A percentile compares a stretch with the other conserved stretches of the same genome.
Conservation (phyloP, 2,797 vertebrate species). For the Apogon talboti region DNA sequence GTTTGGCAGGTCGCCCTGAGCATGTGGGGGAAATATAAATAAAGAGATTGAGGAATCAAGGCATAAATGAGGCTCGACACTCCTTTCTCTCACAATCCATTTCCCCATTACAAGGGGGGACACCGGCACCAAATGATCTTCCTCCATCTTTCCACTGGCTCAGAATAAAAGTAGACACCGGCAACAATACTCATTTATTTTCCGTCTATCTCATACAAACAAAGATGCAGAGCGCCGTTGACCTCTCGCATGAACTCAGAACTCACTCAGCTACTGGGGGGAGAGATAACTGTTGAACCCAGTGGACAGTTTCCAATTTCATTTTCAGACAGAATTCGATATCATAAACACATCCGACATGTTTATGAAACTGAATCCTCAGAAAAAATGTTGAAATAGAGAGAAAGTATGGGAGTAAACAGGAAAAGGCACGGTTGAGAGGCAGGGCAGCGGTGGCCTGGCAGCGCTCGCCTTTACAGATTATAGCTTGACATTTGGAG, state of each 20-base stretch:
- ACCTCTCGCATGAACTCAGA: slow-evolving; percentile 32
- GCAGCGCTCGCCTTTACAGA: slow-evolving; percentile 60
- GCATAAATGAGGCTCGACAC: slow-evolving; percentile 63
- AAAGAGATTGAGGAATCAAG: slow-evolving; percentile 72
- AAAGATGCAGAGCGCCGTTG: slow-evolving; percentile 50
- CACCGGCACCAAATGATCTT: slow-evolving; percentile 50
- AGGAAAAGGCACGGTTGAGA: slow-evolving; percentile 35
- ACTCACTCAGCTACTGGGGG: slow-evolving; percentile 20
- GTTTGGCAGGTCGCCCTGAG: slow-evolving; percentile 43
- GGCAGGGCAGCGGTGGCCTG: slow-evolving; percentile 28
- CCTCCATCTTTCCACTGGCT: slow-evolving; percentile 48
- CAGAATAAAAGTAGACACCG: slow-evolving; percentile 73
- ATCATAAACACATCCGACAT: slow-evolving; percentile 45
- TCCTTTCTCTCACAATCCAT: slow-evolving; percentile 65
- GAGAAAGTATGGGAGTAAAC: slow-evolving; percentile 34
- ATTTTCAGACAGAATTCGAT: slow-evolving; percentile 44
- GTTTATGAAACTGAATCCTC: slow-evolving; percentile 52
- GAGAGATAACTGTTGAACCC: slow-evolving; percentile 42
- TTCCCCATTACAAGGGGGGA: slow-evolving; percentile 57
- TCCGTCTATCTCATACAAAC: slow-evolving; percentile 56
- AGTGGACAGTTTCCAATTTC: slow-evolving; percentile 49
- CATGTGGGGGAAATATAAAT: slow-evolving; percentile 64
- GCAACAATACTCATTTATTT: slow-evolving; percentile 75
- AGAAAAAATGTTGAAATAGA: slow-evolving; percentile 36
- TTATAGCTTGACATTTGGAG: slow-evolving; percentile 84